Conservation (phyloP, 2,797 vertebrate species). For the Arrhamphus sclerolepis region DNA sequence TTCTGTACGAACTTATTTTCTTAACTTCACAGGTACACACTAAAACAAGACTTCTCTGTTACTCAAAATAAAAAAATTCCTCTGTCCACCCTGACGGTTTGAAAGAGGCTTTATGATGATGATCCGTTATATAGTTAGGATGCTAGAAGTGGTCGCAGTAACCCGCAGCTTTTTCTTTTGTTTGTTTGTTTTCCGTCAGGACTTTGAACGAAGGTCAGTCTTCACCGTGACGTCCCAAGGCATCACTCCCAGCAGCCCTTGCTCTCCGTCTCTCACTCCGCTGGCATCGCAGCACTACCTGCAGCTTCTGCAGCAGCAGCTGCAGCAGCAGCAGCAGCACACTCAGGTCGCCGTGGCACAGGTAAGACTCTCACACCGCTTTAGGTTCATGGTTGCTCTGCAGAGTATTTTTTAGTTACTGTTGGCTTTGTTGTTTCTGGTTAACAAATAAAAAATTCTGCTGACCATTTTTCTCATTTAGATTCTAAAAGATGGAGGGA, state of each 20-base stretch:
- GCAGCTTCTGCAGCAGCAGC: conserved; percentile 88
- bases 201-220: conserved; percentile 76
- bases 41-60: no score
- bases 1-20: conserved; percentile 1
- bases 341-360: conserved; percentile 86
- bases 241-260: conserved; percentile 76
- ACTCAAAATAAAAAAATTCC: not conserved
- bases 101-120: no score
- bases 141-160: conserved; percentile 7
- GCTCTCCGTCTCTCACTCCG: conserved; percentile 78
- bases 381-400: no score
- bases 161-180: conserved; percentile 6
- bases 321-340: conserved; percentile 90
- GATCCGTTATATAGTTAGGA: not conserved
- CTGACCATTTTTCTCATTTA: no score
- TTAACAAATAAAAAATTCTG: no score
- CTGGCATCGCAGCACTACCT: conserved; percentile 86
- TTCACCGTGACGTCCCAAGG: conserved; percentile 77
- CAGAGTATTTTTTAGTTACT: no score
- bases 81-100: not conserved
- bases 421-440: no score
- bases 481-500: no score
- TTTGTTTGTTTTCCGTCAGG: conserved; percentile 65
- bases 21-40: no score
- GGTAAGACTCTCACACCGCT: conserved; percentile 63